Evolutionary conservation across 2,113 vertebrate genomes (phyloP).

Genomic region (Phylloscopus trochiloides): DNA sequence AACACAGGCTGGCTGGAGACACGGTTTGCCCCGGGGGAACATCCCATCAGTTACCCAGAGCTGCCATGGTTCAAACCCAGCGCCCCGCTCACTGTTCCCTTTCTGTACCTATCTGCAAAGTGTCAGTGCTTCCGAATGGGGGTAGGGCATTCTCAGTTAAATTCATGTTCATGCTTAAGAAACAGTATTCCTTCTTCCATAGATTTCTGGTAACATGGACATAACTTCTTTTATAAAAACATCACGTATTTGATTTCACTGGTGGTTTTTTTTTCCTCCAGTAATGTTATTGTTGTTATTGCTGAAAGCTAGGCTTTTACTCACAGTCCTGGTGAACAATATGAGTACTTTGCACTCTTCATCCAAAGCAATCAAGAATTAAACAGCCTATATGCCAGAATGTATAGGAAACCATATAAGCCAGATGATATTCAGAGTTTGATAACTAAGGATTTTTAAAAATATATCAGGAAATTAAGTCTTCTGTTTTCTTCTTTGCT

Average conservation of each 20-base stretch:
- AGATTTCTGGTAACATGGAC: not conserved
- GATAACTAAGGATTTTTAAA: not conserved
- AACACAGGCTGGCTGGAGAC: rapidly evolving
- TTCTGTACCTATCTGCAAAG: rapidly evolving
- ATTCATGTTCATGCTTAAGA: not conserved
- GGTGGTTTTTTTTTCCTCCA: not conserved
- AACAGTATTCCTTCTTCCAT: not conserved
- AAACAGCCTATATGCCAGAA: not conserved
- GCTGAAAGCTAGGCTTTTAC: not conserved
- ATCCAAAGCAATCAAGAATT: not conserved
- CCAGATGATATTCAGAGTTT: not conserved
- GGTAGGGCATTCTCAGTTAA: not conserved
- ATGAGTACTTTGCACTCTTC: rapidly evolving
- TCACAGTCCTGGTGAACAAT: not conserved
- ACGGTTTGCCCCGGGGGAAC: not conserved
- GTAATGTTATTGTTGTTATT: rapidly evolving
- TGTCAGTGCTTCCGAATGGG: rapidly evolving
- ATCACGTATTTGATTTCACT: not conserved
- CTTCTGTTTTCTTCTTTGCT: not conserved
- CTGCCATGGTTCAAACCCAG: not conserved
- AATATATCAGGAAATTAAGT: not conserved
- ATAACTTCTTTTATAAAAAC: not conserved
- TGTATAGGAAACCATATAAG: too few relatives aligned
- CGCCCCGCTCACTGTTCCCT: rapidly evolving
- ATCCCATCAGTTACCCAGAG: rapidly evolving